Conservation (phyloP, 1,140 invertebrate genomes). For the Diabrotica undecimpunctata region DNA sequence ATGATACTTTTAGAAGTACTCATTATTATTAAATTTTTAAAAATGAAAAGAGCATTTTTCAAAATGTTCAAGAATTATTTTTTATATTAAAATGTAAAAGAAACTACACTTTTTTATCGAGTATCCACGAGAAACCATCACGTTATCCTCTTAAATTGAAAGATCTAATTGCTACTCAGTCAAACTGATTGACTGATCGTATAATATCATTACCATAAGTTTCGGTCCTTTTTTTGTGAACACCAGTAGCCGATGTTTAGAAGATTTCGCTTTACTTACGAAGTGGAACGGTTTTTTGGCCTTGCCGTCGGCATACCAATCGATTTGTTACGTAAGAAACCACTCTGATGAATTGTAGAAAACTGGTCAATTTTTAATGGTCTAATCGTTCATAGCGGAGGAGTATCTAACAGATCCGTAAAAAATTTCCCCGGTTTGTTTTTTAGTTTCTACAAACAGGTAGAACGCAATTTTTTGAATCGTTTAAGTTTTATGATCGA, state of each 20-base stretch:
- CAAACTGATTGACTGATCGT: constrained; percentile 4
- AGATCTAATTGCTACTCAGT: neutral
- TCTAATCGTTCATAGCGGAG: neutral
- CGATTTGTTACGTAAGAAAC: constrained; percentile 14
- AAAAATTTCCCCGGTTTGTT: neutral
- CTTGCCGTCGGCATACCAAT: constrained; percentile 3
- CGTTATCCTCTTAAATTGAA: neutral
- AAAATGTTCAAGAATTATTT: no score
- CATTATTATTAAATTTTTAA: no score
- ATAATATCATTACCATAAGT: constrained; percentile 1
- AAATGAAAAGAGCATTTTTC: no score
- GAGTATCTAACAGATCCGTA: neutral
- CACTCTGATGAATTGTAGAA: constrained; percentile 9
- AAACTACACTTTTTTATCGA: no score
- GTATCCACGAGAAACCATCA: no score
- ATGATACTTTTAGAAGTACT: no score
- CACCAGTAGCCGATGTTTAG: constrained; percentile 4
- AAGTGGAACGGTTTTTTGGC: constrained; percentile 16
- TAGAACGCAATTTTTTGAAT: no score
- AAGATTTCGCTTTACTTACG: constrained; percentile 13
- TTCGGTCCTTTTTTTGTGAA: constrained; percentile 6
- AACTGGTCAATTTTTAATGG: constrained; percentile 6
- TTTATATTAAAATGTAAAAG: no score
- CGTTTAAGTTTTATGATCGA: no score
- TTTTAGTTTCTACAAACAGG: no score